Percentiles rank a stretch among this genome's conserved stretches.
Conservation (phyloP, 2,113 vertebrate species). For the Atherinomorus stipes region DNA sequence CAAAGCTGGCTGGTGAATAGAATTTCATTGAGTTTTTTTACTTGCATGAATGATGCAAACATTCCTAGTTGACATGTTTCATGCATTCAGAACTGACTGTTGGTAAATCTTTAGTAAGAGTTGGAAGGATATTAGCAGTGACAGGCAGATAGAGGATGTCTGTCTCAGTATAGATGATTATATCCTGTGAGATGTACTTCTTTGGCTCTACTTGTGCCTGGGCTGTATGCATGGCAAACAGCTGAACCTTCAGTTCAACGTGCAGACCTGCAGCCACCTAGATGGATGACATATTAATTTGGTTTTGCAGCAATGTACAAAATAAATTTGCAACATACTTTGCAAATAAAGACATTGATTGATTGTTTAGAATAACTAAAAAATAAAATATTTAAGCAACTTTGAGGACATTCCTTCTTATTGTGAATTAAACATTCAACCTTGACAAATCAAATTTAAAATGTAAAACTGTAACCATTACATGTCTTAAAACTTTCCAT, state of each 20-base stretch:
- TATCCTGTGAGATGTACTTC: slow-evolving; percentile 77
- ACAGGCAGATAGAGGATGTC: slow-evolving; percentile 88
- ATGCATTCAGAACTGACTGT: background rate
- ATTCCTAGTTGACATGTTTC: background rate
- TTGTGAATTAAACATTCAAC: no score
- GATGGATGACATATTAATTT: background rate
- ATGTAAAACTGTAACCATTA: no score
- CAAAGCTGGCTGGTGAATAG: background rate
- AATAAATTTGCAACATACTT: background rate
- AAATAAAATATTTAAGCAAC: background rate
- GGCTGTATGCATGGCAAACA: slow-evolving; percentile 82
- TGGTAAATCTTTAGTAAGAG: background rate
- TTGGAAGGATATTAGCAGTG: slow-evolving; percentile 92
- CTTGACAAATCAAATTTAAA: no score
- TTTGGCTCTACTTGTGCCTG: slow-evolving; percentile 62
- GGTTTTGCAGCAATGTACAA: background rate
- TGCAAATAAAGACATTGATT: no score
- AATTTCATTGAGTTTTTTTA: background rate
- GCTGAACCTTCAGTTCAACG: slow-evolving; percentile 84
- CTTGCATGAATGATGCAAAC: background rate
- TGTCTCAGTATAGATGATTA: slow-evolving; percentile 88
- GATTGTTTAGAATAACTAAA: no score
- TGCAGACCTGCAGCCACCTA: slow-evolving; percentile 91
- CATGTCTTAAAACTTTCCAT: background rate
- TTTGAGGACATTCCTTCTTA: no score